Evolutionary conservation across 2,113 vertebrate genomes (phyloP).

Genomic region (Tonatia bakeri): DNA sequence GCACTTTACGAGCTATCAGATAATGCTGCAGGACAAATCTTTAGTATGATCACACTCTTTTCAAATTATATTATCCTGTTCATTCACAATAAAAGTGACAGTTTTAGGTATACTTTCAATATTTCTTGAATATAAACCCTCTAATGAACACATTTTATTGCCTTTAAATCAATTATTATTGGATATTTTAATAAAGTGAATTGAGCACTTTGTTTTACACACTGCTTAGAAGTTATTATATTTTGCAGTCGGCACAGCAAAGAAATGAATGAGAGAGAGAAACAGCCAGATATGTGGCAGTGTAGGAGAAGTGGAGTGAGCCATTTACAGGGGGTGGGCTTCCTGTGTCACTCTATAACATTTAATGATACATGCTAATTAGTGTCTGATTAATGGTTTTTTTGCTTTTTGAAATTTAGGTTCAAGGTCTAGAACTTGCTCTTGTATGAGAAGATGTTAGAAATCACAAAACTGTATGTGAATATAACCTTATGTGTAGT

Average conservation of each 20-base stretch:
- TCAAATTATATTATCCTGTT: slow-evolving; percentile 99
- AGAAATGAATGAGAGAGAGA: slow-evolving; percentile 79
- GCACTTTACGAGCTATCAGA: slow-evolving; percentile 99
- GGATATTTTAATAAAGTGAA: slow-evolving; percentile 97
- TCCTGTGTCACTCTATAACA: slow-evolving; percentile 66
- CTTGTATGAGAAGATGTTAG: slow-evolving; percentile 38
- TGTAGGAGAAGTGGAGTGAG: slow-evolving; percentile 76
- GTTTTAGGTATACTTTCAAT: slow-evolving; percentile 99
- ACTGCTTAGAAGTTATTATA: slow-evolving; percentile 92
- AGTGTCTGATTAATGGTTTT: slow-evolving; percentile 66
- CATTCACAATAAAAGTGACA: slow-evolving; percentile 99
- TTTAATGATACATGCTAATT: slow-evolving; percentile 73
- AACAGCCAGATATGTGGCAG: slow-evolving; percentile 78
- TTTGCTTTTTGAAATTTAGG: slow-evolving; percentile 50
- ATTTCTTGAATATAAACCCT: slow-evolving; percentile 99
- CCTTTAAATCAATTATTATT: slow-evolving; percentile 99
- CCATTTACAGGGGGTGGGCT: slow-evolving; percentile 75
- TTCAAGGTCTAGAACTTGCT: slow-evolving; percentile 49
- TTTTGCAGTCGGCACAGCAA: slow-evolving; percentile 85
- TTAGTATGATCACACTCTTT: slow-evolving; percentile 98
- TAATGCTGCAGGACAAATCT: slow-evolving; percentile 99
- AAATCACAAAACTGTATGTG: neutral
- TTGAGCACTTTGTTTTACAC: slow-evolving; percentile 92
- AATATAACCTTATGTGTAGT: neutral
- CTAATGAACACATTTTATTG: slow-evolving; percentile 99